These are phyloP conservation scores for Fulmarus glacialis DNA, from an alignment of 2,113 vertebrate species.

Conservation along the genomic window DNA sequence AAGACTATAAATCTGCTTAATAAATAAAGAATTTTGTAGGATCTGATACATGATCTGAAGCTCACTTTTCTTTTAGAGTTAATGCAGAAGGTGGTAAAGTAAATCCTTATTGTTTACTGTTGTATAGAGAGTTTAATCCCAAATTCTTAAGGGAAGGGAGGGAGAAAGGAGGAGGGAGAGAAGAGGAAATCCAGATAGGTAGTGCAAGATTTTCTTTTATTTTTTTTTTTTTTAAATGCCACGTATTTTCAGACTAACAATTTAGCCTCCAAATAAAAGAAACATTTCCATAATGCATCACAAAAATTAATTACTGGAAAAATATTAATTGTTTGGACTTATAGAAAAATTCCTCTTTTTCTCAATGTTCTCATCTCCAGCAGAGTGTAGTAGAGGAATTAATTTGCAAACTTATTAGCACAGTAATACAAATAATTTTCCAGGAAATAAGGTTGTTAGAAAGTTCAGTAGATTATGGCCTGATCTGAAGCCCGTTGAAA, in stretches of 20 bases:
- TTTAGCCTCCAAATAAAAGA: neutral
- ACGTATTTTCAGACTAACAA: neutral
- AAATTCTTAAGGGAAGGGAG: neutral
- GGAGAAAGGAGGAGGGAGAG: neutral
- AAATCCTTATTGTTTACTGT: neutral
- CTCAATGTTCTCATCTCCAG: neutral
- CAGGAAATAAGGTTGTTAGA: neutral
- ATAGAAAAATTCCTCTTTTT: neutral
- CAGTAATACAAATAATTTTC: neutral
- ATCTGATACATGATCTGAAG: neutral
- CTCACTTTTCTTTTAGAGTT: neutral
- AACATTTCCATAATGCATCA: neutral
- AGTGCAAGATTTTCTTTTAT: neutral
- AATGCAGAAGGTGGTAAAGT: neutral
- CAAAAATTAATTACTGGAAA: neutral
- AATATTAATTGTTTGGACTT: neutral
- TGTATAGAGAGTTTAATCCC: neutral
- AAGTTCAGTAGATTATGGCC: neutral
- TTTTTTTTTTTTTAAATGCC: neutral
- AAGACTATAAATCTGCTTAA: neutral
- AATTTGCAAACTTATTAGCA: neutral
- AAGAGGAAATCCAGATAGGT: neutral
- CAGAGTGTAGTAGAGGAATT: neutral
- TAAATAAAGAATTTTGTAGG: neutral
- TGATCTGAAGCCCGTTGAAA: neutral